These are phyloP conservation scores for Hiodon alosoides DNA, from an alignment of 2,113 vertebrate genomes.

Conservation along the genomic window DNA sequence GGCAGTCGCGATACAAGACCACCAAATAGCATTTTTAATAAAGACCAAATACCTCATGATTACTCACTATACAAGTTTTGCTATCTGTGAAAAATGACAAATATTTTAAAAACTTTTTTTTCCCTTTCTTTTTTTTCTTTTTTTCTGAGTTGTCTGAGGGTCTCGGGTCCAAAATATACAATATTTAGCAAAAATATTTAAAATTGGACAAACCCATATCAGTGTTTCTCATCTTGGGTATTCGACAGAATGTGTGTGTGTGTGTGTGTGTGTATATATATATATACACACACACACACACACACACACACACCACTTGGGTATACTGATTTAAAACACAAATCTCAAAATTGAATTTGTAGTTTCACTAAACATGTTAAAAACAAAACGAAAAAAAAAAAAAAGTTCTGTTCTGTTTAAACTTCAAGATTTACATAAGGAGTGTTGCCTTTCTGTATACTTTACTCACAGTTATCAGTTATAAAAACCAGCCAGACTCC, in stretches of 20 bases:
- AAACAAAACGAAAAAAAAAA: not conserved
- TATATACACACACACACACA: too few species aligned
- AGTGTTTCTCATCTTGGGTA: not conserved
- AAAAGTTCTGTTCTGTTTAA: slow-evolving; percentile 11
- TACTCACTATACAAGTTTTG: slow-evolving; percentile 8
- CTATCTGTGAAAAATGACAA: slow-evolving; percentile 9
- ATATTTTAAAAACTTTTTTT: slow-evolving; percentile 4
- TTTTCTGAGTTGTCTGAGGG: not conserved
- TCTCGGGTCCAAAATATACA: slow-evolving; percentile 13
- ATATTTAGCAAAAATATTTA: slow-evolving; percentile 10
- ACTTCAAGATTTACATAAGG: not conserved
- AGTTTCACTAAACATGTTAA: not conserved
- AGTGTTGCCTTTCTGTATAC: not conserved
- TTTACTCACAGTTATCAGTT: slow-evolving; percentile 71
- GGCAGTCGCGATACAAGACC: slow-evolving; percentile 11
- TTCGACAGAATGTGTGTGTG: slow-evolving; percentile 5
- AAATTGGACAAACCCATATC: slow-evolving; percentile 10
- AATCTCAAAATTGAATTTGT: not conserved
- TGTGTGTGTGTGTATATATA: too few species aligned
- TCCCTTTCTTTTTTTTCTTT: not conserved
- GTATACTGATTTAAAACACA: slow-evolving; percentile 1
- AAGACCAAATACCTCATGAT: slow-evolving; percentile 1
- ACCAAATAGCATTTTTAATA: slow-evolving; percentile 53
- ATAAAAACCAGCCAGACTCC: slow-evolving; percentile 66
- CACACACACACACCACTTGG: too few species aligned